Base-by-base conservation (phyloP, 2,888 invertebrate species). In the Mantis religiosa region DNA sequence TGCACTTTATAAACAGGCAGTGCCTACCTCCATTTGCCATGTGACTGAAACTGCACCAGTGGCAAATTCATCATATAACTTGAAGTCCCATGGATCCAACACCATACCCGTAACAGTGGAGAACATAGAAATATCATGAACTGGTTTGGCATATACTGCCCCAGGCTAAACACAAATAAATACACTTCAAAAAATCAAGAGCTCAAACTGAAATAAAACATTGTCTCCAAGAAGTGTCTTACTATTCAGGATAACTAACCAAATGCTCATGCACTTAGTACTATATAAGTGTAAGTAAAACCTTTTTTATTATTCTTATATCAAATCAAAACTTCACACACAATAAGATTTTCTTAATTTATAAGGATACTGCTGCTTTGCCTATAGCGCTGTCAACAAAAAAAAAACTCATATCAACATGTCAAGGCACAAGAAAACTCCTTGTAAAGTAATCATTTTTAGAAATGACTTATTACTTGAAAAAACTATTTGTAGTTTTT, bases 121-220 rank as follows among this genome's bases (percentile, higher is more conserved):
- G 92, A 95, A 95, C 92, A 95, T 95, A 91, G 95, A 95, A 90
- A 95, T 95, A 92, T 95, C 95, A 90, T 95, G 92, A 84, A 95
- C 95, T 92, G 95, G 95, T 92, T 95, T 95, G 90, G 95, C 95
- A 92, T 95, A 95, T 12, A 95, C 95, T 88, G 95, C 95, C 91
- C 95, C 94, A 28, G 95, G 95, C 94, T 95, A 93, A 82, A 92
- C 54, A 87, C 9, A 87, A 28, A 54, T 28, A 81, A 87, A 47
- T 47, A 87, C n/a, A 30, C 27, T 28, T n/a, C 14, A 41, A 85
- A 47, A 2, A 34, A 14, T n/a, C 47, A 15, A 85, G 85, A 41
- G 27, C 54, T 71, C 25, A 71, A 41, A n/a, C 12, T 27, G 47
- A 1, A 27, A 28, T 12, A 87, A n/a, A 0, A 54, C 12, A 81